Percentiles rank a stretch among this genome's conserved stretches.
These are phyloP conservation scores for Dasyprocta punctata DNA, from an alignment of 2,113 vertebrate species.

Conservation along the genomic window DNA sequence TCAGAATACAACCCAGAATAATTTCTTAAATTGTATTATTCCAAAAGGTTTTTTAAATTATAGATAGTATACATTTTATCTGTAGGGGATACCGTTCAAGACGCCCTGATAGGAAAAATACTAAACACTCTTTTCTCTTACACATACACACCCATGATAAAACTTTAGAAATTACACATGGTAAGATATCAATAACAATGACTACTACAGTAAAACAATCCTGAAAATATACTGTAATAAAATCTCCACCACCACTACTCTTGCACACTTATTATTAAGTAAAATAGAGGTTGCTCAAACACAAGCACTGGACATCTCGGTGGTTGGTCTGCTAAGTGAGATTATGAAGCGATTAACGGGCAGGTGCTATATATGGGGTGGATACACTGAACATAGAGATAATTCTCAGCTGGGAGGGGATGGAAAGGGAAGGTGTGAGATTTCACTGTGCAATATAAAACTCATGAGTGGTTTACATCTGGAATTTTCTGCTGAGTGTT, in stretches of 20 bases:
- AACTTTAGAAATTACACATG: neutral
- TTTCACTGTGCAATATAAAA: neutral
- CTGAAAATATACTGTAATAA: neutral
- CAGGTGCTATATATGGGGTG: accelerated
- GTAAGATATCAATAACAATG: neutral
- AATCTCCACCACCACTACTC: neutral
- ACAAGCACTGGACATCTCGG: too few relatives aligned
- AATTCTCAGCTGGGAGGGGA: neutral
- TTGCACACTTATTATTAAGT: neutral
- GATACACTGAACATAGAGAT: neutral
- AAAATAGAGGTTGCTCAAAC: too few relatives aligned
- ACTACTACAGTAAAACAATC: neutral
- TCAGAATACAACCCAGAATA: neutral
- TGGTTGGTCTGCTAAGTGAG: too few relatives aligned
- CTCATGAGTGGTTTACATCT: neutral
- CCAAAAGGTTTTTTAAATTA: neutral
- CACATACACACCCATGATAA: neutral
- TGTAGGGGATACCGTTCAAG: neutral
- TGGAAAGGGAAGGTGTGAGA: too few relatives aligned
- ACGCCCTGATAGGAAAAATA: neutral
- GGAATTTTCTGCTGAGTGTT: neutral
- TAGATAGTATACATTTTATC: accelerated
- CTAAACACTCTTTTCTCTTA: neutral
- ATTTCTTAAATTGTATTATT: neutral
- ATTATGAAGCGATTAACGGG: neutral